Conservation (phyloP, 2,797 vertebrate species). For the Hylomyscus alleni region DNA sequence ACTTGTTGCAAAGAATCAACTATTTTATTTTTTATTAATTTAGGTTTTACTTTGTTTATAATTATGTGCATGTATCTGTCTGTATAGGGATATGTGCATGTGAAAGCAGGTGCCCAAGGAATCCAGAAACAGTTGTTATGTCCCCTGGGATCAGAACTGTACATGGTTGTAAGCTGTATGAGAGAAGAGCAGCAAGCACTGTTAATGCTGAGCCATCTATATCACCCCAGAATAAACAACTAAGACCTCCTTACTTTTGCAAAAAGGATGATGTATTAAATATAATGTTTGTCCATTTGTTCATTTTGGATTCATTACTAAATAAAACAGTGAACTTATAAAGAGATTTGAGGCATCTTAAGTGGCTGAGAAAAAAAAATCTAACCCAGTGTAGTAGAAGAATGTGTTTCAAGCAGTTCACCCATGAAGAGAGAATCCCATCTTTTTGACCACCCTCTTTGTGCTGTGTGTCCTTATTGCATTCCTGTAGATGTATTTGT, state of each 20-base stretch:
- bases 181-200: neutral
- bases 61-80: neutral
- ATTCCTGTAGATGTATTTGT: slow-evolving; percentile 64
- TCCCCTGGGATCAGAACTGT: neutral
- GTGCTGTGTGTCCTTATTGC: neutral
- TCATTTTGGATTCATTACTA: neutral
- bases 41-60: neutral
- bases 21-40: neutral
- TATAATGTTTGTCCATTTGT: neutral
- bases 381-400: neutral
- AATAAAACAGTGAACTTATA: neutral
- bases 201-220: neutral
- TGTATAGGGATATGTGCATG: neutral
- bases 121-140: neutral
- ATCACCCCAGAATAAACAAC: neutral
- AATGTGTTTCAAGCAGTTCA: neutral
- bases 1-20: neutral
- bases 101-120: neutral
- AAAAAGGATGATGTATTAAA: neutral
- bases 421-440: neutral
- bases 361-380: slow-evolving; percentile 19
- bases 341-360: neutral
- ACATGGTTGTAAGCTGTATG: neutral
- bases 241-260: neutral
- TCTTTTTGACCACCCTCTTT: neutral